phyloP scores from a whole-genome alignment of 2,888 invertebrate genomes.

The Conchocele bisecta region DNA sequence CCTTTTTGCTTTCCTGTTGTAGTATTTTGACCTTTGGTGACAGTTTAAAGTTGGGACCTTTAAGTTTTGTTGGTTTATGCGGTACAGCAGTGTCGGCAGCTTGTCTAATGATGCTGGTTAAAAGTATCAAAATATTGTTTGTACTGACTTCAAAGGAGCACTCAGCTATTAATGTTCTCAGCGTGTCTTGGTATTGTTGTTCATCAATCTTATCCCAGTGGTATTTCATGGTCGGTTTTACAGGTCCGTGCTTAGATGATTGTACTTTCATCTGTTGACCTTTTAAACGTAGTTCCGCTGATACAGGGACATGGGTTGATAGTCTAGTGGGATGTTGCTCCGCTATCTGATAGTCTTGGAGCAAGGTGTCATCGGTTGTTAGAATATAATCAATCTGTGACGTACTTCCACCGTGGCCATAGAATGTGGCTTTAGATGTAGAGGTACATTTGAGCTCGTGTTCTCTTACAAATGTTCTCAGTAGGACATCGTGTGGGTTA shows the following conservation, averaged over 20 bases:
- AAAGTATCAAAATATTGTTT: no score
- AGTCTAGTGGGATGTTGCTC: neutral
- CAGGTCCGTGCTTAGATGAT: no score
- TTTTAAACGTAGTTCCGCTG: neutral
- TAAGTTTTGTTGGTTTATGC: neutral
- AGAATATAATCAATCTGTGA: conserved; percentile 9
- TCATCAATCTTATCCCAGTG: conserved; percentile 4
- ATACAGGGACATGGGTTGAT: conserved; percentile 8
- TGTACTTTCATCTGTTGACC: no score
- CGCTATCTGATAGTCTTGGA: neutral
- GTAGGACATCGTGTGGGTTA: conserved; percentile 2
- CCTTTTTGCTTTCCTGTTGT: neutral
- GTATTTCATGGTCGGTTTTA: neutral
- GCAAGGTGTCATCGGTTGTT: neutral
- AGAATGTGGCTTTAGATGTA: no score
- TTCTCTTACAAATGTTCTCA: neutral
- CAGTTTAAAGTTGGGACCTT: conserved; percentile 7
- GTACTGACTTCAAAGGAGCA: no score
- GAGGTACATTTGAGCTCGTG: no score
- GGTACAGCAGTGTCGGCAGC: neutral
- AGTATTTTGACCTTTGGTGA: conserved; percentile 1
- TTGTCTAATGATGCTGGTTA: neutral
- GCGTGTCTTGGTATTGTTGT: neutral
- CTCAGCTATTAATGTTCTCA: neutral
- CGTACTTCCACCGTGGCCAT: neutral